Base-by-base conservation (phyloP, 2,797 vertebrate species). In the Anguilla megastoma region DNA sequence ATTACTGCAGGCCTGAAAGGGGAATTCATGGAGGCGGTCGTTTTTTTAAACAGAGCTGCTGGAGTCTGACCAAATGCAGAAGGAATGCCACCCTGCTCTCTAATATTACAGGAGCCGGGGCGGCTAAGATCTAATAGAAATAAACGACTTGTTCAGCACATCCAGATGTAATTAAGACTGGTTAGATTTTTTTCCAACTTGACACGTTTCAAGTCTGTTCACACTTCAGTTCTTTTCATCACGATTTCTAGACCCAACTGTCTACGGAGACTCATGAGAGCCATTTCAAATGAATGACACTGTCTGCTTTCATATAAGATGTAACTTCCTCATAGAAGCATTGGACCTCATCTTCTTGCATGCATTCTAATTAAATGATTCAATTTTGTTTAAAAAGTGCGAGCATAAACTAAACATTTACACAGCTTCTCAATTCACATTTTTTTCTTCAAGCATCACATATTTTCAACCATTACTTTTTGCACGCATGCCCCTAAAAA, bases 21-120 rank as follows among this genome's bases (percentile, higher is more conserved):
- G 86, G 84, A 84, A 90, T 82, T 88, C 56, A 86, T 24, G 21
- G 41, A 18, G 63, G 69, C 14, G 52, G 69, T 76, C 14, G 58
- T 30, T 85, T 66, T 83, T 33, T 58, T n/a, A 82, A 82, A 82
- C 79, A 82, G 79, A n/a, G 24, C 79, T 10, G 18, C 21, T 82
- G 79, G 79, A 82, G 79, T 82, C 45, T 82, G 18, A 82, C 79
- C 79, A 82, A 82, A 82, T 14, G 45, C 79, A 82, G 18, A 9
- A 48, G 45, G 41, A 82, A 82, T 48, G 79, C 18, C 79, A 82
- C 79, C 45, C 79, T 82, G 79, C 21, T 82, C 45, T 82, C 79
- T 82, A 82, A 82, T 82, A 82, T 82, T 82, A 82, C 79, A 82
- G 18, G 21, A 82, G 79, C 21, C 9, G 8, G 45, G 41, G 79